A percentile compares a stretch with the other conserved stretches of the same genome.
Conservation (phyloP, 2,113 vertebrate species). For the Zosterops lateralis region DNA sequence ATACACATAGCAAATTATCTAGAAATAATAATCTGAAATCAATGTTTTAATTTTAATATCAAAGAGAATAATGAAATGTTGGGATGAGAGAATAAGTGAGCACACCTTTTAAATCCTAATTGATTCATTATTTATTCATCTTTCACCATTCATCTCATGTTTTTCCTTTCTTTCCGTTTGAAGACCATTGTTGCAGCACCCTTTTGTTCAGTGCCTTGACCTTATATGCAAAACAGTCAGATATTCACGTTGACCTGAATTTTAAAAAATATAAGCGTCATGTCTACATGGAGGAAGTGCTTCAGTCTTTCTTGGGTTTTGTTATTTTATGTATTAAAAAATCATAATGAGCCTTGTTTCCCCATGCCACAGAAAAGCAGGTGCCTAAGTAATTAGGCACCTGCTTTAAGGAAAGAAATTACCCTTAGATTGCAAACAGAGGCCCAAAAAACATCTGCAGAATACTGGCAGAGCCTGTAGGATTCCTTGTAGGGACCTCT, state of each 20-base stretch:
- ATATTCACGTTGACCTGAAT: background rate
- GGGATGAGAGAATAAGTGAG: background rate
- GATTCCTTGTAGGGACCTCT: background rate
- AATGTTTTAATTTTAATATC: background rate
- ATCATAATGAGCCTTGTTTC: background rate
- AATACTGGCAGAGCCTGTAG: background rate
- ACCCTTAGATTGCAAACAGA: background rate
- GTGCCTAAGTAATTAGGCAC: background rate
- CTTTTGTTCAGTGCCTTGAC: background rate
- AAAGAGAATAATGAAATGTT: background rate
- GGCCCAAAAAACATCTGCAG: background rate
- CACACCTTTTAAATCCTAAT: background rate
- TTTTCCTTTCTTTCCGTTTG: background rate
- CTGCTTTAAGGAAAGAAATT: background rate
- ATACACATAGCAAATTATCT: background rate
- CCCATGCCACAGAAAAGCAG: background rate
- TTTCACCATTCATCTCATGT: background rate
- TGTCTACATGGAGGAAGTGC: background rate
- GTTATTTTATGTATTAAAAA: background rate
- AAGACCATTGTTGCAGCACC: background rate
- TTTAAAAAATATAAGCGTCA: background rate
- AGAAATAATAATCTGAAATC: constrained; percentile 21
- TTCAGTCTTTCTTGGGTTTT: background rate
- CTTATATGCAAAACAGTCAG: background rate
- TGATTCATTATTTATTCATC: background rate